Conservation (phyloP, 2,888 invertebrate genomes). For the Synergus japonicus region DNA sequence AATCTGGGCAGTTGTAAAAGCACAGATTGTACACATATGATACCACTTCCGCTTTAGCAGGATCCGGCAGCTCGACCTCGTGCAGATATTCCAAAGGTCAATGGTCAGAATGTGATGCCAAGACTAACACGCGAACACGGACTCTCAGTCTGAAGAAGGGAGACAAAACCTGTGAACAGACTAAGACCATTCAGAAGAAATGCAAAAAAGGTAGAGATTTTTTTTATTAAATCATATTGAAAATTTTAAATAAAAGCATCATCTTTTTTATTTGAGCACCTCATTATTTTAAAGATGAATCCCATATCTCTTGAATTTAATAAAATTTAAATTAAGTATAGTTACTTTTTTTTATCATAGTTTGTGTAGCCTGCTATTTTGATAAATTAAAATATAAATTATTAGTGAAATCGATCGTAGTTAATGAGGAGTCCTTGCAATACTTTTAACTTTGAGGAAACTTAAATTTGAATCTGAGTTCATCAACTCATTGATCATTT, state of each 20-base stretch:
- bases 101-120: constrained; percentile 93
- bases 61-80: constrained; percentile 79
- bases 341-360: background rate
- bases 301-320: background rate
- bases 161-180: constrained; percentile 88
- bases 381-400: no score
- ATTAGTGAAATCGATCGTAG: no score
- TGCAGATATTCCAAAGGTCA: constrained; percentile 92
- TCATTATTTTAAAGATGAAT: background rate
- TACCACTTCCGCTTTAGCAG: constrained; percentile 67
- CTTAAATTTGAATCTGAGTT: background rate
- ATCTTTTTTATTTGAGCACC: background rate
- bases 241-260: background rate
- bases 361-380: no score
- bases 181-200: constrained; percentile 92
- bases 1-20: constrained; percentile 19
- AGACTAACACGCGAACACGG: constrained; percentile 89
- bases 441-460: no score
- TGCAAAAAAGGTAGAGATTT: constrained; percentile 90
- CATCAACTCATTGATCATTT: background rate
- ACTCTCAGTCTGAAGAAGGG: constrained; percentile 92
- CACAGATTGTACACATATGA: constrained; percentile 45
- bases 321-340: background rate
- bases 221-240: constrained; percentile 19
- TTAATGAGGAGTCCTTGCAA: no score